Base-by-base conservation (phyloP, 2,797 vertebrate species). In the Oreochromis mossambicus region DNA sequence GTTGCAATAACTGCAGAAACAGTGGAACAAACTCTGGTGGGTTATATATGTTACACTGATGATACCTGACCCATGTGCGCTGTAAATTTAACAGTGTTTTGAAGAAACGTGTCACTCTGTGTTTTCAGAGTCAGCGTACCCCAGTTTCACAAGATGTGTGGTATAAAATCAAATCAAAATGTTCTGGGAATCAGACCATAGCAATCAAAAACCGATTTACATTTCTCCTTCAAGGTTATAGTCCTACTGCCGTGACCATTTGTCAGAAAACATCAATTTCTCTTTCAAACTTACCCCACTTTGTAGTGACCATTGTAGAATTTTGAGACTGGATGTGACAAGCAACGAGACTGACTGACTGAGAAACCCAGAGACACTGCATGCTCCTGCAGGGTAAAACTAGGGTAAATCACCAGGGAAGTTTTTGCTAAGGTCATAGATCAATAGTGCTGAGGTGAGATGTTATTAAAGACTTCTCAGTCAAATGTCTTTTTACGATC, bases 231-330 rank as follows among this genome's bases (percentile, higher is more conserved):
- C 41, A 70, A 70, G 66, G 6, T 70, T 17, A 73, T 29, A 75
- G 68, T 17, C 26, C 12, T 0, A 17, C 9, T 73, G 24, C 6
- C 10, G 0, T 48, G 9, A 48, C 68, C 68, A 7, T 13, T 48
- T 48, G 4, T 7, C 15, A 73, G 24, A 46, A 48, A 73, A 73
- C 24, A 48, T 73, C 4, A 48, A 19, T 7, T 48, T 48, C 41
- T 73, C 24, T 48, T 48, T 29, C 41, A 73, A 14, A 70, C 41
- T 19, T 41, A 26, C 6, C 8, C 24, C 3, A 19, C 15, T 29
- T 48, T 73, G 3, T 46, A 48, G 24, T 73, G 24, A 46, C 68
- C 41, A 73, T 73, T 46, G 21, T 48, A 48, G 15, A 48, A 46
- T 73, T 73, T 48, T 19, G 15, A 73, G 41, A 73, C 41, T 29